These are phyloP conservation scores for Polia nebulosa DNA, from an alignment of 2,888 invertebrate genomes.

Conservation along the genomic window DNA sequence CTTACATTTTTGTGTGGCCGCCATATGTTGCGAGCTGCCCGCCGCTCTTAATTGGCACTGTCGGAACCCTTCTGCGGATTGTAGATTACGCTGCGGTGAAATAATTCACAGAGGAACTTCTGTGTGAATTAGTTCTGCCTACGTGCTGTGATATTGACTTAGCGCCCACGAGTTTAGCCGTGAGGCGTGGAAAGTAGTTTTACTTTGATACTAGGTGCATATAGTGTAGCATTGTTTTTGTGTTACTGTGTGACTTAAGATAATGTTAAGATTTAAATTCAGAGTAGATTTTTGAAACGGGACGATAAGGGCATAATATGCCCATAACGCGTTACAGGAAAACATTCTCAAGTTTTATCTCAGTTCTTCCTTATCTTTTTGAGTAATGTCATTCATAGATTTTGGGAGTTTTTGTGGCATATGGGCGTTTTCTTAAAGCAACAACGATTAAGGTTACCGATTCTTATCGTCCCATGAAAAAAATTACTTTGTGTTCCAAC, in stretches of 20 bases:
- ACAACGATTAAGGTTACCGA: too few relatives aligned
- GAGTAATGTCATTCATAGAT: too few relatives aligned
- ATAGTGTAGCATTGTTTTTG: neutral
- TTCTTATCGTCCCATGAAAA: too few relatives aligned
- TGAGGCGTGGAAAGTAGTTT: conserved; percentile 9
- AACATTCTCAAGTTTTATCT: too few relatives aligned
- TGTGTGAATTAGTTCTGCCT: conserved; percentile 60
- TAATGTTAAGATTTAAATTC: too few relatives aligned
- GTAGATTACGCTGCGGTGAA: conserved; percentile 67
- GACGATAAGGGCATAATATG: too few relatives aligned
- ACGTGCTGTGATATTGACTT: conserved; percentile 51
- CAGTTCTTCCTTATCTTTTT: too few relatives aligned
- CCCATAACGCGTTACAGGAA: too few relatives aligned
- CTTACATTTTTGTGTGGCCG: conserved; percentile 71
- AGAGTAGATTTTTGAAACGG: too few relatives aligned
- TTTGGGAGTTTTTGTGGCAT: too few relatives aligned
- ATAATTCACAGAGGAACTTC: conserved; percentile 71
- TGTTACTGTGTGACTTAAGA: neutral
- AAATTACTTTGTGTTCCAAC: too few relatives aligned
- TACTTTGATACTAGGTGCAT: neutral
- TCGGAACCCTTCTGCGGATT: conserved; percentile 72
- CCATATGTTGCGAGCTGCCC: conserved; percentile 71
- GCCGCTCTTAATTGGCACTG: conserved; percentile 74
- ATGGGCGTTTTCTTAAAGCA: too few relatives aligned
- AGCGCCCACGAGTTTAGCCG: conserved; percentile 13